Percentiles rank a stretch among this genome's conserved stretches.
These are phyloP conservation scores for Musca vetustissima DNA, from an alignment of 1,140 invertebrate genomes.

Conservation along the genomic window DNA sequence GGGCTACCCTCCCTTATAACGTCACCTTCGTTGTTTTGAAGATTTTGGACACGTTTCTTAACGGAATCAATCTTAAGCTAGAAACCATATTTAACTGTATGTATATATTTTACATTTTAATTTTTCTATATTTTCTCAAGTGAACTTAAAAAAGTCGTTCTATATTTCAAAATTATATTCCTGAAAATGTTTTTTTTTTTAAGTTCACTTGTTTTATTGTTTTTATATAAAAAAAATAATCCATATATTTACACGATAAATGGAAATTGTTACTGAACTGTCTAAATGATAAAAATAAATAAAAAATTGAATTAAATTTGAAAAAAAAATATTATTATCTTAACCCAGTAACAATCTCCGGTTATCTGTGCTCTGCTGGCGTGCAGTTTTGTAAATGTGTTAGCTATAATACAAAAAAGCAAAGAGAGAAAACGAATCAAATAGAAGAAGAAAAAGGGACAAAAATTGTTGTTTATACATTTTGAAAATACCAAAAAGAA, in stretches of 20 bases:
- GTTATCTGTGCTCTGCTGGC: slow-evolving; percentile 45
- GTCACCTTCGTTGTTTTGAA: too few species aligned
- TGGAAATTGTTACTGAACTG: slow-evolving; percentile 2
- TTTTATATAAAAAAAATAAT: background rate
- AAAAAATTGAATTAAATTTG: background rate
- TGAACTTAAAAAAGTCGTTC: too few species aligned
- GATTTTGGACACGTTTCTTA: too few species aligned
- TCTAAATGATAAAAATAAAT: background rate
- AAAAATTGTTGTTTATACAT: slow-evolving; percentile 34
- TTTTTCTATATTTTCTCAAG: too few species aligned
- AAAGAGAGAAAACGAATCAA: background rate
- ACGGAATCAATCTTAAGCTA: too few species aligned
- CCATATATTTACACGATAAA: slow-evolving; percentile 21
- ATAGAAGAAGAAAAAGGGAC: slow-evolving; percentile 19
- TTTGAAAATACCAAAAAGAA: slow-evolving; percentile 12
- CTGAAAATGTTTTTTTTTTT: too few species aligned
- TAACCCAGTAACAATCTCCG: slow-evolving; percentile 23
- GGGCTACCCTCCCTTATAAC: too few species aligned
- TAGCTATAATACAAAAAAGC: background rate
- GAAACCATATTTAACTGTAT: too few species aligned
- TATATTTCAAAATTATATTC: too few species aligned
- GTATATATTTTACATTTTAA: too few species aligned
- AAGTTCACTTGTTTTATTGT: slow-evolving; percentile 6
- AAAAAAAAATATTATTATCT: background rate
- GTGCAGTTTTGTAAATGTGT: slow-evolving; percentile 38